Percentiles rank a stretch among this genome's conserved stretches.
phyloP scores from a whole-genome alignment of 53 echinoderm and acorn worm species.

The Pentamera pediparva region DNA sequence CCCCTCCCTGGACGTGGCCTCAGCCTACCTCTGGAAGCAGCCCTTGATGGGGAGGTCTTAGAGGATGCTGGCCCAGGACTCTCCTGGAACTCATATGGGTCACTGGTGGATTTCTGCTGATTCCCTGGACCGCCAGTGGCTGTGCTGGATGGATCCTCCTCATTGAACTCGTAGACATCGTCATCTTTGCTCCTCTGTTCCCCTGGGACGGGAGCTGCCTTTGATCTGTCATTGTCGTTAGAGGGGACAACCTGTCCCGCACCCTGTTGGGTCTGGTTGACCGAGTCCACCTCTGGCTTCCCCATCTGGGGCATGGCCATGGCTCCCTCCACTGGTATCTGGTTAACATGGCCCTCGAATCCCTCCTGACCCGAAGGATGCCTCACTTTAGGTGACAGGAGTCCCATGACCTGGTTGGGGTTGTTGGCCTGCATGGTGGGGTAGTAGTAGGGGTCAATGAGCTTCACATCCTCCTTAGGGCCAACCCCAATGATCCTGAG shows the following conservation, averaged over 20 bases:
- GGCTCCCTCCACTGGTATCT: not conserved
- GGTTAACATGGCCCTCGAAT: not conserved
- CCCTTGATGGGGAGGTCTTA: conserved; percentile 57
- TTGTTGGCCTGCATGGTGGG: not conserved
- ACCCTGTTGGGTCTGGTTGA: not conserved
- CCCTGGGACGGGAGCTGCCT: not conserved
- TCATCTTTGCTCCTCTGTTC: not conserved
- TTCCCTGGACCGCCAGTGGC: conserved; percentile 16
- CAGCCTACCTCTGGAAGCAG: conserved; percentile 36
- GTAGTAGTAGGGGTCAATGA: conserved; percentile 9
- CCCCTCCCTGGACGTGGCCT: not conserved
- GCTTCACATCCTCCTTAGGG: not conserved
- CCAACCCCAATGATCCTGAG: conserved; percentile 7
- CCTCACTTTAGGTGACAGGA: conserved; percentile 2
- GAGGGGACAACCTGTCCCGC: not conserved
- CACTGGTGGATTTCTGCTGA: conserved; percentile 3
- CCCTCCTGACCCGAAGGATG: conserved; percentile 12
- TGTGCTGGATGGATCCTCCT: conserved; percentile 58
- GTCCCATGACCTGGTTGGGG: conserved; percentile 1
- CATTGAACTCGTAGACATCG: conserved; percentile 75
- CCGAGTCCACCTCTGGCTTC: not conserved
- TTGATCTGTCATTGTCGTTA: not conserved
- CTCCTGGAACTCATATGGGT: conserved; percentile 46
- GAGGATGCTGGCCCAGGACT: conserved; percentile 59
- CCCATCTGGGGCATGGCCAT: not conserved